Evolutionary conservation across 1,140 invertebrate genomes (phyloP).

Genomic region (Eueides isabella): DNA sequence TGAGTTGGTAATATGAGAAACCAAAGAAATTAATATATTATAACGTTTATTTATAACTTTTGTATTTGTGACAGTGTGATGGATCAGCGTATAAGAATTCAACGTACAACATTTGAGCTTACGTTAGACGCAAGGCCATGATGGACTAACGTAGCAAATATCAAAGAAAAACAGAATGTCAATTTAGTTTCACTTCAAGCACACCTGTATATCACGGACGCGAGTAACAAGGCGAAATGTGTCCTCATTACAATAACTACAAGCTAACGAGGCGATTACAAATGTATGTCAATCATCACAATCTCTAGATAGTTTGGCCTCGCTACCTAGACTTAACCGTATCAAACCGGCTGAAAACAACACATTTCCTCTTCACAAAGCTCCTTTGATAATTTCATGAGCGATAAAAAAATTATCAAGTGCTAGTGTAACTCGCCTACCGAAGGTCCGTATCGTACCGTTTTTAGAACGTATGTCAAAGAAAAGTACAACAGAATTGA

Average conservation of each 20-base stretch:
- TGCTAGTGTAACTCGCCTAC: too few relatives aligned
- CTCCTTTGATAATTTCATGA: not conserved
- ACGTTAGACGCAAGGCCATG: not conserved
- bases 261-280: conserved; percentile 4
- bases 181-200: not conserved
- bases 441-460: too few relatives aligned
- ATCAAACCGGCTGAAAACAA: conserved; percentile 14
- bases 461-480: too few relatives aligned
- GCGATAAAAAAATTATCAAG: not conserved
- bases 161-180: not conserved
- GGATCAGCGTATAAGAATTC: too few relatives aligned
- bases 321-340: conserved; percentile 8
- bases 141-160: not conserved
- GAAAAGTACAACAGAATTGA: too few relatives aligned
- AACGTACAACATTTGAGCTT: too few relatives aligned
- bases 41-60: not conserved
- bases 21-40: not conserved
- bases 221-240: not conserved
- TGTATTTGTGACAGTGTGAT: not conserved
- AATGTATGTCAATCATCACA: conserved; percentile 24
- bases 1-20: conserved; percentile 4
- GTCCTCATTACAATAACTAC: conserved; percentile 5
- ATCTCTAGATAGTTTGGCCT: not conserved
- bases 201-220: not conserved
- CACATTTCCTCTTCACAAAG: not conserved